Evolutionary conservation across 2,113 vertebrate species (phyloP), one percentile per base, ranked within the genome.

Genomic region (Etheostoma spectabile): DNA sequence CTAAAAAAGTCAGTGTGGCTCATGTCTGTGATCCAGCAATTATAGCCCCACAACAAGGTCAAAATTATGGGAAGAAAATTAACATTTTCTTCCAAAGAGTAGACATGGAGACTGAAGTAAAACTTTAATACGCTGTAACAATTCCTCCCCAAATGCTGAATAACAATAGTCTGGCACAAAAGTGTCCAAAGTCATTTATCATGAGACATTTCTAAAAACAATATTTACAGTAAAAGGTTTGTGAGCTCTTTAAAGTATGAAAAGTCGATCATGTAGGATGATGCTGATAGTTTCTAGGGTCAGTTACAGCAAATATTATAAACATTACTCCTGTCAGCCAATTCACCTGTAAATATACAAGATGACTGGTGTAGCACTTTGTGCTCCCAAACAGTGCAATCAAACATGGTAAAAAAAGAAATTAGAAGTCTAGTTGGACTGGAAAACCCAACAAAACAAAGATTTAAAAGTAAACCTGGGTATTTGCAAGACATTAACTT

Each of bases 101-200:
- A 19, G 10, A 3, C 33, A 68, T 4, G 16, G 55, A 52, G 21
- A 65, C 3, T 18, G 1, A 48, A 66, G 27, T 27, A 55, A 33
- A 49, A 42, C 24, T 70, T 8, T 49, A 55, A 55, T 45, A 51
- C 59, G 1, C 22, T 13, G 3, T 2, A 60, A 46, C 45, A 52
- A 75, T 46, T 11, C 14, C 22, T 4, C 10, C 16, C 77, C n/a
- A 80, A 61, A 68, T 46, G 15, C 30, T 70, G 55, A 24, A 51
- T n/a, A 27, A 62, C 0, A 42, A 72, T 7, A 15, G 33, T 53
- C 11, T 79, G 66, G 19, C 38, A 72, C 42, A 75, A 16, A 16
- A 6, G 49, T 63, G 42, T 57, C 22, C 52, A 27, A 74, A 73
- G 61, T 65, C 6, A 57, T 53, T 72, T 79, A n/a, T n/a, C n/a